Evolutionary conservation across 2,888 invertebrate species (phyloP).

Genomic region (Sialis lutaria): DNA sequence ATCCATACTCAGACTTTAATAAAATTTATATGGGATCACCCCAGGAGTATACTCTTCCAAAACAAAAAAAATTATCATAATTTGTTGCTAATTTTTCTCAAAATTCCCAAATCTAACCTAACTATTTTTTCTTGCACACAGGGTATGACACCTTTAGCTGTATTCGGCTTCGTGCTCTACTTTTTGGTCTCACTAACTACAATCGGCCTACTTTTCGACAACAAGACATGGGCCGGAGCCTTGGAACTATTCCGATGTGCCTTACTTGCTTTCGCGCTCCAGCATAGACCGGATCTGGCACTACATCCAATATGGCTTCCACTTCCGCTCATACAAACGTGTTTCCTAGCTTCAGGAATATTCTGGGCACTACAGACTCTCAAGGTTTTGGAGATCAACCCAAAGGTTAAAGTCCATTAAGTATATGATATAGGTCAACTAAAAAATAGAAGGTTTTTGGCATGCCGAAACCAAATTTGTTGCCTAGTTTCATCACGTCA

Average conservation of each 20-base stretch:
- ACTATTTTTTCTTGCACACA: constrained; percentile 33
- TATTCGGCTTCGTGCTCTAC: constrained; percentile 39
- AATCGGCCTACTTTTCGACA: constrained; percentile 56
- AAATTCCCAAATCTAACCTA: too few relatives aligned
- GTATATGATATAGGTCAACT: too few relatives aligned
- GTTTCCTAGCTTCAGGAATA: constrained; percentile 39
- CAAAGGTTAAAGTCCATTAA: constrained; percentile 16
- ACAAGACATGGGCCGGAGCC: constrained; percentile 37
- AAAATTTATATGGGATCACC: too few relatives aligned
- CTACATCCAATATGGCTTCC: constrained; percentile 18
- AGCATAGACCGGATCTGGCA: constrained; percentile 10
- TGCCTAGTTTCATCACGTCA: too few relatives aligned
- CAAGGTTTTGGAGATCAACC: constrained; percentile 35
- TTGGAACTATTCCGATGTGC: constrained; percentile 49
- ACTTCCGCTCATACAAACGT: constrained; percentile 29
- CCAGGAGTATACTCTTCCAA: too few relatives aligned
- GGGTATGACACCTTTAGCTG: constrained; percentile 41
- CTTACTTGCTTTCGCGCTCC: constrained; percentile 31
- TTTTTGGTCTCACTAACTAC: constrained; percentile 47
- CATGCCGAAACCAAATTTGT: too few relatives aligned
- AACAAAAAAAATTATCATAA: too few relatives aligned
- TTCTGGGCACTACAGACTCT: constrained; percentile 46
- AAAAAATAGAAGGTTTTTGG: too few relatives aligned
- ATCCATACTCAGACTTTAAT: too few relatives aligned
- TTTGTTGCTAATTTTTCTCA: too few relatives aligned